These are phyloP conservation scores for Typhlichthys subterraneus DNA, from an alignment of 2,797 vertebrate genomes.

Conservation along the genomic window DNA sequence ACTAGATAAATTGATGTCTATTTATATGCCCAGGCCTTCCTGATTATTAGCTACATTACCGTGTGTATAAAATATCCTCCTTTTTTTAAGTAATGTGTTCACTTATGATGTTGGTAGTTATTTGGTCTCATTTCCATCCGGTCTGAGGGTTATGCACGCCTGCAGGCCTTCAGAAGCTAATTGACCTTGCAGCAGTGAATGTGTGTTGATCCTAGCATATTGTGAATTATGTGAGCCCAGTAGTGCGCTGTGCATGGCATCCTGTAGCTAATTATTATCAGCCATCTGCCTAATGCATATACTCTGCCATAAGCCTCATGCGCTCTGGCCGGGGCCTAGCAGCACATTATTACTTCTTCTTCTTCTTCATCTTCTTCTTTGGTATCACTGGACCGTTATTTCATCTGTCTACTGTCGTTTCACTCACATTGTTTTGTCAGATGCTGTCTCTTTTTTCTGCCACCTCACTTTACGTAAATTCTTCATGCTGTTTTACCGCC, in stretches of 20 bases:
- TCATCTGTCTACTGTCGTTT: too few relatives aligned
- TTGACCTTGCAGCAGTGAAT: slow-evolving; percentile 55
- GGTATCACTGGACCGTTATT: too few relatives aligned
- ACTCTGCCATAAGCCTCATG: slow-evolving; percentile 28
- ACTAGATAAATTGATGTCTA: too few relatives aligned
- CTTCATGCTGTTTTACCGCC: background rate
- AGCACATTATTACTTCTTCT: slow-evolving; percentile 1
- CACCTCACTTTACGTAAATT: background rate
- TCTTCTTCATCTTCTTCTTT: background rate
- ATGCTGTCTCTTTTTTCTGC: background rate
- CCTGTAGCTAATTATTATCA: slow-evolving; percentile 60
- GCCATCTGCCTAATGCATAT: slow-evolving; percentile 57
- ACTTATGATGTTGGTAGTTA: background rate
- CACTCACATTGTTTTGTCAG: background rate
- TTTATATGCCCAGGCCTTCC: too few relatives aligned
- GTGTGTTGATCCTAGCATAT: slow-evolving; percentile 46
- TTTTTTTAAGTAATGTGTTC: too few relatives aligned
- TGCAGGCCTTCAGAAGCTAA: slow-evolving; percentile 28
- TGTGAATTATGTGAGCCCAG: slow-evolving; percentile 48
- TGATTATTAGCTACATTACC: background rate
- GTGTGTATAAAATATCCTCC: background rate
- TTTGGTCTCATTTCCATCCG: too few relatives aligned
- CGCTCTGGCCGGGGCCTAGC: slow-evolving; percentile 11
- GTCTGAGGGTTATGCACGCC: background rate
- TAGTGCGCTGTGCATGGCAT: slow-evolving; percentile 47